Conservation (phyloP, 1,140 invertebrate species). For the Sipha flava region DNA sequence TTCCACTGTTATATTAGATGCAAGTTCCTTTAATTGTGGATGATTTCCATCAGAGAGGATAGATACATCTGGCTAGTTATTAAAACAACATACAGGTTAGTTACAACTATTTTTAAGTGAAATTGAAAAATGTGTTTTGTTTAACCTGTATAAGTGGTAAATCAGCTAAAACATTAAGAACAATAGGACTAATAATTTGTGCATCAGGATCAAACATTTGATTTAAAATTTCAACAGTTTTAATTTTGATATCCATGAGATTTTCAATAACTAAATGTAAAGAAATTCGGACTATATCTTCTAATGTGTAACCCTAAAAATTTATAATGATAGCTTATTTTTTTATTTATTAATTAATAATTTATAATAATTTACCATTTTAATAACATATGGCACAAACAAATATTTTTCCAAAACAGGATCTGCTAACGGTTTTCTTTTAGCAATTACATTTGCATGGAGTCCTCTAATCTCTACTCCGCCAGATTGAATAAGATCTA, state of each 20-base stretch:
- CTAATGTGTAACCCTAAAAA: slow-evolving; percentile 35
- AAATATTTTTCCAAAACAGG: slow-evolving; percentile 64
- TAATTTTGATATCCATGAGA: slow-evolving; percentile 56
- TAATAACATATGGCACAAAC: slow-evolving; percentile 61
- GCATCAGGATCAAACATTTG: slow-evolving; percentile 43
- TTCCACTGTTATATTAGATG: slow-evolving; percentile 50
- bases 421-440: slow-evolving; percentile 52
- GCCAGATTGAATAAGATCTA: slow-evolving; percentile 53
- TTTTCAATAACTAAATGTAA: slow-evolving; percentile 75
- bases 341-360: neutral
- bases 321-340: neutral
- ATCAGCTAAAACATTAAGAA: slow-evolving; percentile 39
- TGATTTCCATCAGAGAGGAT: slow-evolving; percentile 42
- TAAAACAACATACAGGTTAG: slow-evolving; percentile 39
- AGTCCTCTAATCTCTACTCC: slow-evolving; percentile 77
- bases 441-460: slow-evolving; percentile 67
- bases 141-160: slow-evolving; percentile 46
- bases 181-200: slow-evolving; percentile 43
- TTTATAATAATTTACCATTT: slow-evolving; percentile 31
- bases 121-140: slow-evolving; percentile 46
- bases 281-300: slow-evolving; percentile 47
- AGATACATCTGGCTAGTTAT: slow-evolving; percentile 48
- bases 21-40: slow-evolving; percentile 47
- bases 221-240: slow-evolving; percentile 58
- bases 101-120: too few relatives aligned